These are phyloP conservation scores for Melieria picta DNA, from an alignment of 2,888 invertebrate genomes.

Conservation along the genomic window DNA sequence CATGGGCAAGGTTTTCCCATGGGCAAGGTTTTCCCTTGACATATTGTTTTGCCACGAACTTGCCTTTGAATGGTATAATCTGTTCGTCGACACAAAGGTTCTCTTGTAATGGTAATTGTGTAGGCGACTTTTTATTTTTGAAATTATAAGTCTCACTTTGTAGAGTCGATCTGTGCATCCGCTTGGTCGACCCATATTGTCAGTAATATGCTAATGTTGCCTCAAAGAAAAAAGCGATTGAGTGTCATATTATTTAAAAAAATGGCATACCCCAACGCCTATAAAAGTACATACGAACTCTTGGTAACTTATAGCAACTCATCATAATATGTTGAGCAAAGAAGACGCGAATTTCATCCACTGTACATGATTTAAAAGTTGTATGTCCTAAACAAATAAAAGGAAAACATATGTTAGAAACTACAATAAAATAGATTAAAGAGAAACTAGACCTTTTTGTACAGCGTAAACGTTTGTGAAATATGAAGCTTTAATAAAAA, in stretches of 20 bases:
- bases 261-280: background rate
- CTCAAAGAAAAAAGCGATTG: slow-evolving; percentile 2
- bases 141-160: background rate
- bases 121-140: too few relatives aligned
- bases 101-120: background rate
- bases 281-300: background rate
- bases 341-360: background rate
- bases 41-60: background rate
- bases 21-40: background rate
- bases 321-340: slow-evolving; percentile 4
- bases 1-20: slow-evolving; percentile 37
- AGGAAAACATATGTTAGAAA: background rate
- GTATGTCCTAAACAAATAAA: background rate
- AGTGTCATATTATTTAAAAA: slow-evolving; percentile 1
- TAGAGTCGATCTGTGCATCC: background rate
- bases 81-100: slow-evolving; percentile 6
- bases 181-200: background rate
- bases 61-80: slow-evolving; percentile 3
- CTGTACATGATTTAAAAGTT: background rate
- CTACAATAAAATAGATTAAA: too few relatives aligned
- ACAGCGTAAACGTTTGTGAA: too few relatives aligned
- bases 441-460: too few relatives aligned
- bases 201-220: background rate
- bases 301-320: background rate
- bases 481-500: too few relatives aligned